These are phyloP conservation scores for Melanotaenia maccullochi DNA, from an alignment of 2,797 vertebrate genomes.

Conservation along the genomic window DNA sequence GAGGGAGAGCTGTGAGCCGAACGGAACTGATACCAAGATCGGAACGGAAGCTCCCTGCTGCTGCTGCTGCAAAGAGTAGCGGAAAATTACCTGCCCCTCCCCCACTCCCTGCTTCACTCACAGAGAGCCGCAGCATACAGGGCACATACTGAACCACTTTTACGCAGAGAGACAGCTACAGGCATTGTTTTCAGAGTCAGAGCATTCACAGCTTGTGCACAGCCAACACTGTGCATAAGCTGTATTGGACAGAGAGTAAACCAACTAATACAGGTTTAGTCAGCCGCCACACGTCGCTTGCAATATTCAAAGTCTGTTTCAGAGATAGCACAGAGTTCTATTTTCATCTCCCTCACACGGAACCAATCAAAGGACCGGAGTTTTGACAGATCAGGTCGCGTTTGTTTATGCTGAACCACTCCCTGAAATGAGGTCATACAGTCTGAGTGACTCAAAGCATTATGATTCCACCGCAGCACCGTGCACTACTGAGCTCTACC, in stretches of 20 bases:
- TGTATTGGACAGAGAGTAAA: not conserved
- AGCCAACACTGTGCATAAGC: not conserved
- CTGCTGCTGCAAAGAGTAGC: conserved; percentile 70
- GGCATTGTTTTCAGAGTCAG: conserved; percentile 55
- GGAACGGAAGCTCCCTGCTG: conserved; percentile 72
- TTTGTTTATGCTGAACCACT: conserved; percentile 68
- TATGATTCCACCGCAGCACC: conserved; percentile 27
- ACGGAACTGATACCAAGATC: conserved; percentile 55
- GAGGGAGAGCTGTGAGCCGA: conserved; percentile 50
- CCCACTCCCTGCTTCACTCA: conserved; percentile 55
- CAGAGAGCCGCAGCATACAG: conserved; percentile 65
- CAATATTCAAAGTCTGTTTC: conserved; percentile 25
- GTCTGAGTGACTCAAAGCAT: conserved; percentile 60
- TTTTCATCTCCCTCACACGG: conserved; percentile 23
- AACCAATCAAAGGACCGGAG: conserved; percentile 39
- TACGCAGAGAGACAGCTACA: conserved; percentile 58
- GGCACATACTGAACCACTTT: conserved; percentile 56
- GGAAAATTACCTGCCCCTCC: conserved; percentile 86
- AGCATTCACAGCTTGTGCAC: conserved; percentile 19
- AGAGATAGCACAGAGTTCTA: conserved; percentile 17
- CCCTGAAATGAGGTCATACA: conserved; percentile 77
- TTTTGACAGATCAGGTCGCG: conserved; percentile 45
- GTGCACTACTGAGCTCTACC: conserved; percentile 8
- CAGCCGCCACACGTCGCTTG: conserved; percentile 31
- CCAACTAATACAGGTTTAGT: conserved; percentile 20